phyloP scores from a whole-genome alignment of 1,140 invertebrate species.

The Calycopis cecrops region DNA sequence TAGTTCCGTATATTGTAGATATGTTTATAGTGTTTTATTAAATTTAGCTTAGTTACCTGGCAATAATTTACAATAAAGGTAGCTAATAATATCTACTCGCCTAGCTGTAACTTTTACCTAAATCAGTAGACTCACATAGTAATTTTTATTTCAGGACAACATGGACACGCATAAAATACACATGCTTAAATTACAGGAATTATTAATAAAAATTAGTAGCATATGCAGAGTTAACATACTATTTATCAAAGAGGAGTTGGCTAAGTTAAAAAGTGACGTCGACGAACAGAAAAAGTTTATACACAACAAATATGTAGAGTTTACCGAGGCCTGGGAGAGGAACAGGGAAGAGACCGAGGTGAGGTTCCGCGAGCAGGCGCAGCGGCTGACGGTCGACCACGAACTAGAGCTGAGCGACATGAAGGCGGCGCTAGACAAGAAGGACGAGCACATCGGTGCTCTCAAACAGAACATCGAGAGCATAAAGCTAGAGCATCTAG shows the following conservation, averaged over 20 bases:
- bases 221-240: conserved; percentile 75
- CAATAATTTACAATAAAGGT: too few species aligned
- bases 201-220: conserved; percentile 65
- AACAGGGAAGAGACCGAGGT: conserved; percentile 72
- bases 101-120: too few species aligned
- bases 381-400: conserved; percentile 79
- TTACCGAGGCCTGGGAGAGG: conserved; percentile 74
- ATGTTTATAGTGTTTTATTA: conserved; percentile 24
- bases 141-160: conserved; percentile 72
- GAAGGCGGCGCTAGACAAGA: conserved; percentile 71
- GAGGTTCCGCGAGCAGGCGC: conserved; percentile 76
- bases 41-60: too few species aligned
- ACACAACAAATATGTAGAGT: conserved; percentile 70
- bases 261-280: conserved; percentile 73
- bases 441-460: conserved; percentile 76
- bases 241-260: conserved; percentile 78
- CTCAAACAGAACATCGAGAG: conserved; percentile 65
- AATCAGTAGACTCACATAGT: too few species aligned
- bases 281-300: conserved; percentile 72
- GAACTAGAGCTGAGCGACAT: conserved; percentile 80
- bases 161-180: conserved; percentile 75
- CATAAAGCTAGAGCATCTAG: conserved; percentile 68
- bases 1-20: conserved; percentile 67
- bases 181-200: conserved; percentile 72
- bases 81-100: too few species aligned